Conservation (phyloP, 2,888 invertebrate species). For the Dasypolia templi region DNA sequence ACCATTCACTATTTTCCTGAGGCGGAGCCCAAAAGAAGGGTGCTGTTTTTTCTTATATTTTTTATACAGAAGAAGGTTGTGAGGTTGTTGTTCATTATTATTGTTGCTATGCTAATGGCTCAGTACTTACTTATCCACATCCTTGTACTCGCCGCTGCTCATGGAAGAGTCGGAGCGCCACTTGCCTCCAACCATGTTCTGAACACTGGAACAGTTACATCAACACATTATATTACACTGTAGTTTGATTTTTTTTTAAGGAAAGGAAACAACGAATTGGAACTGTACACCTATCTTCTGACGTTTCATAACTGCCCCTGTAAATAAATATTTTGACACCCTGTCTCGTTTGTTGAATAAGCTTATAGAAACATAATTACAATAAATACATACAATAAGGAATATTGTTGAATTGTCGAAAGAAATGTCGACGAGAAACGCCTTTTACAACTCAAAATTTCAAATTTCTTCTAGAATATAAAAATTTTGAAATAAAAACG, state of each 20-base stretch:
- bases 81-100: background rate
- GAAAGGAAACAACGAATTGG: too few species aligned
- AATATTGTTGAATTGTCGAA: background rate
- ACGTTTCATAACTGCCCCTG: too few species aligned
- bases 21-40: background rate
- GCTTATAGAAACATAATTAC: background rate
- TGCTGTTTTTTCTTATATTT: background rate
- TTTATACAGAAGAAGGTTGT: too few species aligned
- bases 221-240: conserved; percentile 10
- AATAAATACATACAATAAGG: background rate
- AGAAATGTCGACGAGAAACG: background rate
- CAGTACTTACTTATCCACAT: conserved; percentile 28
- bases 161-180: conserved; percentile 79
- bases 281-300: background rate
- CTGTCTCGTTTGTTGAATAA: too few species aligned
- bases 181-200: conserved; percentile 80
- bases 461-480: too few species aligned
- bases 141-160: conserved; percentile 70
- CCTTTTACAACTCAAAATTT: too few species aligned
- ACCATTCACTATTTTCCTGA: background rate
- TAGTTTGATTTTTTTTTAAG: too few species aligned
- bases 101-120: too few species aligned
- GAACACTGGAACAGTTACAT: conserved; percentile 74
- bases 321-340: background rate
- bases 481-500: too few species aligned